A percentile compares a stretch with the other conserved stretches of the same genome.
Conservation (phyloP, 2,888 invertebrate genomes). For the Silvanus unidentatus region DNA sequence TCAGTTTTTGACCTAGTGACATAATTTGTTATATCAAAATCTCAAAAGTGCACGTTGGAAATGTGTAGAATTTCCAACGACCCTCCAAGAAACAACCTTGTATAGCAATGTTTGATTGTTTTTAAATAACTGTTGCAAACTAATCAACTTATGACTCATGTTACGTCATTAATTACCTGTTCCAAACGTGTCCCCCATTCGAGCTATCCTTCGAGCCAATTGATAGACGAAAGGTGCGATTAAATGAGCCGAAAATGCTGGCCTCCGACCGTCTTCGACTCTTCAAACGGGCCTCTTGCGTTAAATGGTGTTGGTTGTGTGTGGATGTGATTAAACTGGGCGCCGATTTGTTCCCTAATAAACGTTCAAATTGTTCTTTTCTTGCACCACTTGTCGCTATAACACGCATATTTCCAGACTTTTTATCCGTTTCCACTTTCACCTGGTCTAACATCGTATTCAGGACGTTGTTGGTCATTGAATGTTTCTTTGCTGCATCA, state of each 20-base stretch:
- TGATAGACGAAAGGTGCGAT: conserved; percentile 49
- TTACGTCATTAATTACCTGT: conserved; percentile 25
- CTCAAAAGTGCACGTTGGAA: no score
- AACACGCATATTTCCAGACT: background rate
- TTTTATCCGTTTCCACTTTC: background rate
- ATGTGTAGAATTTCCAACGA: no score
- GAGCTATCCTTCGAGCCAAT: conserved; percentile 41
- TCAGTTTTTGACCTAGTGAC: no score
- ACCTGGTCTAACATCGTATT: conserved; percentile 1
- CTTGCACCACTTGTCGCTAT: background rate
- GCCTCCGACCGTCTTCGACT: conserved; percentile 36
- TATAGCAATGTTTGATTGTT: no score
- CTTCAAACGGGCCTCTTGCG: conserved; percentile 15
- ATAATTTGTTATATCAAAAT: no score
- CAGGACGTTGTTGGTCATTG: no score
- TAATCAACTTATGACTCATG: no score
- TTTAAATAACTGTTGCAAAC: no score
- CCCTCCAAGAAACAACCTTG: no score
- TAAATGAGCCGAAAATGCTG: conserved; percentile 52
- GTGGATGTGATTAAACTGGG: conserved; percentile 27
- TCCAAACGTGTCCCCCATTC: conserved; percentile 29
- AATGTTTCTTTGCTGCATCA: no score
- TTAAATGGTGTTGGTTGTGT: conserved; percentile 22
- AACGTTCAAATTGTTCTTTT: conserved; percentile 6
- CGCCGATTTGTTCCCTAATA: conserved; percentile 21